Base-by-base conservation (phyloP, 92 coral and sea anemone genomes). In the Meandrina meandrites region DNA sequence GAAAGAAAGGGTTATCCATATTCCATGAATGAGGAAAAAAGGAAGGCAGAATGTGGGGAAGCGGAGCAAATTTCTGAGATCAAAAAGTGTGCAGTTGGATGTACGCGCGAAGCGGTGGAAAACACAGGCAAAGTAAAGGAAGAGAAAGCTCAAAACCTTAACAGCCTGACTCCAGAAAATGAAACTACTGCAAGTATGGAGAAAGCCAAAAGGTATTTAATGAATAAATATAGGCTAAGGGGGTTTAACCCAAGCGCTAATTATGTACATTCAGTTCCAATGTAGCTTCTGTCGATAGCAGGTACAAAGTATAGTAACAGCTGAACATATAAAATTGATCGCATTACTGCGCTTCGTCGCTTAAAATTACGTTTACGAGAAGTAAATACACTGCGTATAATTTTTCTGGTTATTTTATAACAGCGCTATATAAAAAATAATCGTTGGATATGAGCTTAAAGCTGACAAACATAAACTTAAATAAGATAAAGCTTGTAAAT, bases 11-110 rank as follows among this genome's bases (percentile, higher is more conserved):
- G 45, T 24, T 40, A 58, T 32, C 7, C 16, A 51, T 86, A 53
- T 80, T 80, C 89, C 91, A 92, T 92, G 95, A 92, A 89, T 87
- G 93, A 90, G 82, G 89, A 88, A 92, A 92, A 86, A 79, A 64
- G 84, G 62, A 90, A 69, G 76, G 67, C 70, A 56, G 88, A 81
- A 79, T 87, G 91, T 56, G 95, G 95, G 87, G 90, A 79, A 80
- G 69, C 71, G 82, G 78, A 86, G 80, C 81, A 73, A 30, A 36
- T 35, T 79, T 79, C 85, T 32, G 89, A 64, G 27, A 81, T 76
- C 78, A 83, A 87, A 81, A 78, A 76, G 28, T 67, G 85, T 12
- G 81, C 42, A 53, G 27, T 35, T 22, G 50, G 47, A 35, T 83
- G 76, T 76, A 83, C 84, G 58, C 73, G 81, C 87, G 64, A 86